Percentiles rank a stretch among this genome's conserved stretches.
phyloP scores from a whole-genome alignment of 2,113 vertebrate genomes.

The Nestor notabilis region DNA sequence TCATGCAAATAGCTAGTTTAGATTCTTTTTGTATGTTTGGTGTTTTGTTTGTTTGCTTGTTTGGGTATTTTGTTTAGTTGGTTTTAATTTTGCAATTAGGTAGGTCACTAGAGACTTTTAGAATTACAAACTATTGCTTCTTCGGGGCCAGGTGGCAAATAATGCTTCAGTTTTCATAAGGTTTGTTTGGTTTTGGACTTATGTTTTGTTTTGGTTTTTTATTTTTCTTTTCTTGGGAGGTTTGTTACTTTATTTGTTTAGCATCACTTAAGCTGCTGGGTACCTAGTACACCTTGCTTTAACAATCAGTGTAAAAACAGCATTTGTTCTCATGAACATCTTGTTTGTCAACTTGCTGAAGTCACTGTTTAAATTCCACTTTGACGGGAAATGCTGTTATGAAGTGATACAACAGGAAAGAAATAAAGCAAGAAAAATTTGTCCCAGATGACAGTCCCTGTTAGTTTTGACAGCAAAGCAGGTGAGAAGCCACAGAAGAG shows the following conservation, averaged over 20 bases:
- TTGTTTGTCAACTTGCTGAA: not conserved
- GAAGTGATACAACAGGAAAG: not conserved
- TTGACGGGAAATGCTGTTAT: not conserved
- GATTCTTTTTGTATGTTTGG: not conserved
- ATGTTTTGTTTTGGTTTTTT: not conserved
- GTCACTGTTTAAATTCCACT: not conserved
- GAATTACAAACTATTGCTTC: not conserved
- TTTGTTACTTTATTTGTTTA: not conserved
- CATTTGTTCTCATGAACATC: not conserved
- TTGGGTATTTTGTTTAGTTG: fast-evolving
- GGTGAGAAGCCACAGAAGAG: not conserved
- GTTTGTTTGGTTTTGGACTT: not conserved
- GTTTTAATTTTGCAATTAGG: not conserved
- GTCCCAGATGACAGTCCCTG: not conserved
- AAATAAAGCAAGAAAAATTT: not conserved
- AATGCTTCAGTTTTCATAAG: not conserved
- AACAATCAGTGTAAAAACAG: not conserved
- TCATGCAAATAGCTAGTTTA: not conserved
- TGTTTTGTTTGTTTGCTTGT: not conserved
- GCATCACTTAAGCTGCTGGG: not conserved
- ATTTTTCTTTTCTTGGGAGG: no score
- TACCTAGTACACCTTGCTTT: not conserved
- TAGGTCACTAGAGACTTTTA: not conserved
- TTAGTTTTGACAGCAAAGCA: not conserved
- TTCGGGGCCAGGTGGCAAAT: fast-evolving